Evolutionary conservation across 2,113 vertebrate genomes (phyloP).

Genomic region (Pollimyrus isidori): DNA sequence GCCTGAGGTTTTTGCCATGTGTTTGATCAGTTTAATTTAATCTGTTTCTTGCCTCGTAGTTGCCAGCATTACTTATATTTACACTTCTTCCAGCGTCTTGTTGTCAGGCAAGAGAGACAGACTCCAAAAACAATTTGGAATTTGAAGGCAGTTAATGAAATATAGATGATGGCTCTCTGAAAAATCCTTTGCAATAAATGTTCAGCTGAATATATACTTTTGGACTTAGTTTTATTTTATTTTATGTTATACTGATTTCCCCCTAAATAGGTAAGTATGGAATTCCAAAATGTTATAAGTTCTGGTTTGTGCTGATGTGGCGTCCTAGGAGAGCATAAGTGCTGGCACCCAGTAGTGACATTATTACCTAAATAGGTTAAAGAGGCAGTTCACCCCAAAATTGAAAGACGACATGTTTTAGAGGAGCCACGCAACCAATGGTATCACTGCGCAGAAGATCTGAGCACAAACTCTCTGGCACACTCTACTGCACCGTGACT

Average conservation of each 20-base stretch:
- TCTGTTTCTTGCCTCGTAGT: background rate
- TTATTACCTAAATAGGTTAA: background rate
- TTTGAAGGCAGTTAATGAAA: background rate
- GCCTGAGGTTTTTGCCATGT: background rate
- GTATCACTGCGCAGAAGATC: background rate
- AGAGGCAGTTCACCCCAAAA: background rate
- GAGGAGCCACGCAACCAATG: background rate
- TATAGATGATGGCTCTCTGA: background rate
- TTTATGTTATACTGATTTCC: background rate
- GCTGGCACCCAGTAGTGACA: background rate
- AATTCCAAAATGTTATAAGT: background rate
- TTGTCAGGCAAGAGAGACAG: background rate
- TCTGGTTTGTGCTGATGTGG: background rate
- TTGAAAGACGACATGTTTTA: background rate
- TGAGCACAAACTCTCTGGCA: background rate
- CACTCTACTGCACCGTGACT: background rate
- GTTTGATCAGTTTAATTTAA: background rate
- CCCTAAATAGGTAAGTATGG: background rate
- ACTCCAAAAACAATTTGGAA: background rate
- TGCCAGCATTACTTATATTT: background rate
- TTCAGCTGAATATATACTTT: background rate
- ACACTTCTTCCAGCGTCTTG: background rate
- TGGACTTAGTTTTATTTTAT: background rate
- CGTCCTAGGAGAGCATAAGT: background rate
- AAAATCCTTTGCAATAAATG: background rate